phyloP scores from a whole-genome alignment of 2,888 invertebrate species.

The Gastrophysa polygoni region DNA sequence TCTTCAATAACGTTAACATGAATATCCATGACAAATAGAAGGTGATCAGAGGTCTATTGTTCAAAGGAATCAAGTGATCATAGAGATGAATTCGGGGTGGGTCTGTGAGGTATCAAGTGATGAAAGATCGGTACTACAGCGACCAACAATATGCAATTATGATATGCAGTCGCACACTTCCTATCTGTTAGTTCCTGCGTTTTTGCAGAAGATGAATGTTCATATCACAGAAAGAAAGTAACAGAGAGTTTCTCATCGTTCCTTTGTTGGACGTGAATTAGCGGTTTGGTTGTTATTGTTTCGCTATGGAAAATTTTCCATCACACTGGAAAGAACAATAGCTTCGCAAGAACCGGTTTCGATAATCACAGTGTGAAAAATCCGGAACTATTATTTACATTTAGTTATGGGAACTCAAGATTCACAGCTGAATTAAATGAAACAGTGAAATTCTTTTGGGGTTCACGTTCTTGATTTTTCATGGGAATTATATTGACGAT shows the following conservation, averaged over 20 bases:
- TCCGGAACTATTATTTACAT: not conserved
- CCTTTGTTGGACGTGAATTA: not conserved
- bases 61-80: too few species aligned
- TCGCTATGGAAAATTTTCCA: not conserved
- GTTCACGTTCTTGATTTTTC: not conserved
- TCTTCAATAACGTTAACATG: too few species aligned
- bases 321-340: not conserved
- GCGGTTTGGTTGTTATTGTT: not conserved
- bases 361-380: not conserved
- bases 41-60: too few species aligned
- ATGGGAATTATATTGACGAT: not conserved
- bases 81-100: too few species aligned
- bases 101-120: too few species aligned
- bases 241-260: not conserved
- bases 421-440: not conserved
- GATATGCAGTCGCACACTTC: too few species aligned
- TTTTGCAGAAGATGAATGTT: not conserved
- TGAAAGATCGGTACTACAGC: too few species aligned
- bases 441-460: not conserved
- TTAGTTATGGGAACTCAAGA: not conserved
- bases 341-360: not conserved
- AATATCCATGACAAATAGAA: too few species aligned
- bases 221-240: not conserved
- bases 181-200: not conserved
- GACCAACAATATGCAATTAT: too few species aligned